These are phyloP conservation scores for Paralichthys olivaceus DNA, from an alignment of 2,113 vertebrate genomes.

Conservation along the genomic window DNA sequence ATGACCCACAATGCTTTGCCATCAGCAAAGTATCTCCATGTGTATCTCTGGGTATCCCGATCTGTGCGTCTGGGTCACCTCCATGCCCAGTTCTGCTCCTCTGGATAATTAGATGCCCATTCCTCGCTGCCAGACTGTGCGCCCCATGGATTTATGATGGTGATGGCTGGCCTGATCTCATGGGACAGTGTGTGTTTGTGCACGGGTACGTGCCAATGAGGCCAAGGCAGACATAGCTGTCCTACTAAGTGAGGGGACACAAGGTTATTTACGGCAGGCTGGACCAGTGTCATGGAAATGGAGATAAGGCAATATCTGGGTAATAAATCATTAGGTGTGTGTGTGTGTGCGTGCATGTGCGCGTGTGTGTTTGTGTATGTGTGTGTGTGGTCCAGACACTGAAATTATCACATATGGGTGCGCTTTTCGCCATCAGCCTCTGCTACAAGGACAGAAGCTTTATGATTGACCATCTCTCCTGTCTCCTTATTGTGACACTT, in stretches of 20 bases:
- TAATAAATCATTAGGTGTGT: slow-evolving; percentile 72
- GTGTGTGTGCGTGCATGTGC: slow-evolving; percentile 7
- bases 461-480: slow-evolving; percentile 27
- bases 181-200: slow-evolving; percentile 48
- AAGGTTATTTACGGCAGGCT: slow-evolving; percentile 76
- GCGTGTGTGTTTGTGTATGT: slow-evolving; percentile 15
- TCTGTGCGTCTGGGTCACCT: slow-evolving; percentile 67
- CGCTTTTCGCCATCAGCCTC: slow-evolving; percentile 18
- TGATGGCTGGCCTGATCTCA: slow-evolving; percentile 56
- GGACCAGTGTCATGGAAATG: slow-evolving; percentile 71
- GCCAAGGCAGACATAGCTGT: slow-evolving; percentile 64
- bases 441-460: slow-evolving; percentile 40
- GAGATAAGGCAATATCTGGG: slow-evolving; percentile 72
- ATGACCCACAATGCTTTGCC: slow-evolving; percentile 15
- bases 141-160: slow-evolving; percentile 71
- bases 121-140: slow-evolving; percentile 57
- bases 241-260: slow-evolving; percentile 80
- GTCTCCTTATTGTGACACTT: slow-evolving; percentile 19
- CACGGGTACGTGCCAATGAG: slow-evolving; percentile 54
- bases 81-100: slow-evolving; percentile 67
- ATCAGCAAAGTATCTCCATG: slow-evolving; percentile 13
- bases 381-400: slow-evolving; percentile 20
- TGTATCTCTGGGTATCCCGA: slow-evolving; percentile 42
- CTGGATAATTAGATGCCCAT: slow-evolving; percentile 79
- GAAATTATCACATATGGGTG: slow-evolving; percentile 25